Evolutionary conservation across 2,888 invertebrate species (phyloP).

Genomic region (Melipona beecheii): DNA sequence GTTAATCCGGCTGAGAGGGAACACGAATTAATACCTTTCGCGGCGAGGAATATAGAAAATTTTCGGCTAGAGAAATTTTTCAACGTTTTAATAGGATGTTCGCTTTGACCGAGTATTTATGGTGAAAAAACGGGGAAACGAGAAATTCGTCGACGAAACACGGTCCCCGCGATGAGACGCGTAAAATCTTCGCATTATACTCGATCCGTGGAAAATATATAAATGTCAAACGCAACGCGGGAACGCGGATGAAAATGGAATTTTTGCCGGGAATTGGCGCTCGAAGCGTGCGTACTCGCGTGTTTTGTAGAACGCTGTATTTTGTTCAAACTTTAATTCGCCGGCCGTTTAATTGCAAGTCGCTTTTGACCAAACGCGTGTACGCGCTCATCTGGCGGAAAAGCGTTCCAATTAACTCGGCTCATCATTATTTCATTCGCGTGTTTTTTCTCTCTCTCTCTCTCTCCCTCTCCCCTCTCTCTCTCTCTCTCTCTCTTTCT

Average conservation of each 20-base stretch:
- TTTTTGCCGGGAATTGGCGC: background rate
- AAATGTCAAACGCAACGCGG: background rate
- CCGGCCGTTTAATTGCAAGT: background rate
- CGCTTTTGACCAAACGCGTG: background rate
- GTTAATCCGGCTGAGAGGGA: background rate
- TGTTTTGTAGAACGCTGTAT: background rate
- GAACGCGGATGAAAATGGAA: background rate
- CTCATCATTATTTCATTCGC: conserved; percentile 20
- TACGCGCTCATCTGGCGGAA: background rate
- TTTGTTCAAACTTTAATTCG: conserved; percentile 12
- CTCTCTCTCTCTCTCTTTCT: background rate
- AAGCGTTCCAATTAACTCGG: conserved; percentile 16
- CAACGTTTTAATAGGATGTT: background rate
- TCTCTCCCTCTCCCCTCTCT: background rate
- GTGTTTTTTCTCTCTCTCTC: background rate
- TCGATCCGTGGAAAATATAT: background rate
- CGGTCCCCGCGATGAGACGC: background rate
- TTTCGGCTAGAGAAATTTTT: background rate
- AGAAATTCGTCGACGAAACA: background rate
- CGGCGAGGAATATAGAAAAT: background rate
- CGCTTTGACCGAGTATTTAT: conserved; percentile 1
- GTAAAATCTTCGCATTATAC: background rate
- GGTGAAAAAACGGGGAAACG: background rate
- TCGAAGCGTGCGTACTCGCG: background rate
- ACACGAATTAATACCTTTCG: background rate